These are phyloP conservation scores for Xiphydria camelus DNA, from an alignment of 2,888 invertebrate genomes.

Conservation along the genomic window DNA sequence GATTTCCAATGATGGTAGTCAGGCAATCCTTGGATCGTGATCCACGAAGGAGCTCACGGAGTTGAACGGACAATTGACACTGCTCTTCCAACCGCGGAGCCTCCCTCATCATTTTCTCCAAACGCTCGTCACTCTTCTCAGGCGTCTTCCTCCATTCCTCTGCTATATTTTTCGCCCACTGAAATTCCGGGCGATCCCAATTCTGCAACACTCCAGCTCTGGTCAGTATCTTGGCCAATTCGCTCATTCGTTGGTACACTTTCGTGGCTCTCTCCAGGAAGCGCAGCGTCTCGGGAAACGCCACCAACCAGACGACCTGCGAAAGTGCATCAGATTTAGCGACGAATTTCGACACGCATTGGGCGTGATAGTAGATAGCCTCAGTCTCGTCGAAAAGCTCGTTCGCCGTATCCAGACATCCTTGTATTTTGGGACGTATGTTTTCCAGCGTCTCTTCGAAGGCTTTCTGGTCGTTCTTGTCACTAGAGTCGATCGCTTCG, in stretches of 20 bases:
- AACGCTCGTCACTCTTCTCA: not conserved
- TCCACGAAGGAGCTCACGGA: not conserved
- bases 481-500: too few relatives aligned
- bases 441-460: too few relatives aligned
- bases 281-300: constrained; percentile 7
- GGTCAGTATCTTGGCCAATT: too few relatives aligned
- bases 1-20: constrained; percentile 11
- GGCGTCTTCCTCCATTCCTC: not conserved
- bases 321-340: constrained; percentile 10
- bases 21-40: constrained; percentile 8
- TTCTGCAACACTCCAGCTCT: constrained; percentile 8
- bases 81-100: constrained; percentile 9
- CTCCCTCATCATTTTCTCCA: constrained; percentile 7
- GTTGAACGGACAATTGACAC: constrained; percentile 1
- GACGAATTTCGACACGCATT: constrained; percentile 16
- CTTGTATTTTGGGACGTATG: too few relatives aligned
- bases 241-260: constrained; percentile 11
- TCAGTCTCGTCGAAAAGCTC: too few relatives aligned
- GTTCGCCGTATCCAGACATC: too few relatives aligned
- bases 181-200: not conserved
- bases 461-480: too few relatives aligned
- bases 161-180: constrained; percentile 9
- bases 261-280: constrained; percentile 8
- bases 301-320: constrained; percentile 13
- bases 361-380: too few relatives aligned